phyloP scores from a whole-genome alignment of 2,797 vertebrate species.

The Danio albolineatus region DNA sequence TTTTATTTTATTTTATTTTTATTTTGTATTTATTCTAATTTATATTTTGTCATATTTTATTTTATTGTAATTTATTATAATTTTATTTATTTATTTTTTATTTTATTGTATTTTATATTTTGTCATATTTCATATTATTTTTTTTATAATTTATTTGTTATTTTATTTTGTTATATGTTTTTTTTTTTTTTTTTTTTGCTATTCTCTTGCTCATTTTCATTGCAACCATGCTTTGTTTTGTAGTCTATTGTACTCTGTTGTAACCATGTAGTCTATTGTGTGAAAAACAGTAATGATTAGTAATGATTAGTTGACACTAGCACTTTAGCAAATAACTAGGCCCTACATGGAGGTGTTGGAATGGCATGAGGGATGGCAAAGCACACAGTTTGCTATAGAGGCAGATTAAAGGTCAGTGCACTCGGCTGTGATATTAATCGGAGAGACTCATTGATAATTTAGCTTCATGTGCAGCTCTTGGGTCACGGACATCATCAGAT shows the following conservation, averaged over 20 bases:
- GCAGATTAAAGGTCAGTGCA: slow-evolving; percentile 32
- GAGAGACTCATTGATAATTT: slow-evolving; percentile 45
- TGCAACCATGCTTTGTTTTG: background rate
- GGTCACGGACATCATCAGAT: slow-evolving; percentile 23
- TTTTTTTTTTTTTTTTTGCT: background rate
- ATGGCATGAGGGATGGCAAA: background rate
- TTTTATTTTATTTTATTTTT: background rate
- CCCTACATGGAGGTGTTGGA: background rate
- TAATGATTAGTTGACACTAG: background rate
- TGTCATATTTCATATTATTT: no score
- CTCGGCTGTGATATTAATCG: slow-evolving; percentile 29
- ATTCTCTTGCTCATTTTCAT: background rate
- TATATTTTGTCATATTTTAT: no score
- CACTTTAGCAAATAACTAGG: background rate
- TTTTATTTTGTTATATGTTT: background rate
- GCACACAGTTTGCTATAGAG: background rate
- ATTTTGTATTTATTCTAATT: no score
- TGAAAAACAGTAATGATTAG: background rate
- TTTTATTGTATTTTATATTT: no score
- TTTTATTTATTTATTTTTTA: no score
- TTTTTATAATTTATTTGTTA: no score
- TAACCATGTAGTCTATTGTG: background rate
- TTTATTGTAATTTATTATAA: no score
- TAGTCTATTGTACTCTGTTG: no score
- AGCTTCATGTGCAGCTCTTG: slow-evolving; percentile 33